Percentiles rank a stretch among this genome's conserved stretches.
Evolutionary conservation across 2,888 invertebrate species (phyloP).

Genomic region (Metopia argyrocephala): DNA sequence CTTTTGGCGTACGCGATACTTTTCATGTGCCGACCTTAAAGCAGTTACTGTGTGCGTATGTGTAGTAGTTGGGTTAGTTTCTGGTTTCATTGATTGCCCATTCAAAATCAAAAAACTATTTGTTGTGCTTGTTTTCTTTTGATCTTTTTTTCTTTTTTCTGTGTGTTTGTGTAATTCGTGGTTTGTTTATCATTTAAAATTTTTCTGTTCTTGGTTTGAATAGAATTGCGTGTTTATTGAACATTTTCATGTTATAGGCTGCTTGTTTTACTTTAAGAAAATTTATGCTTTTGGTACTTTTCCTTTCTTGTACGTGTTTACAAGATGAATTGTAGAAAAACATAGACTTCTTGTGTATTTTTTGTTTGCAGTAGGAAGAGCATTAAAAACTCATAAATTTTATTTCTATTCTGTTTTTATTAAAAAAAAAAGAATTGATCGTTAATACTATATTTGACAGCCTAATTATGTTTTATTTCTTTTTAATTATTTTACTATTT

Average conservation of each 20-base stretch:
- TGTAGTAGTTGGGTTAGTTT: neutral
- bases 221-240: conserved; percentile 53
- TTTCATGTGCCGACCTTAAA: conserved; percentile 16
- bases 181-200: neutral
- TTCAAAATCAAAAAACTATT: conserved; percentile 29
- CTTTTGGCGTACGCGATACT: neutral
- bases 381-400: conserved; percentile 45
- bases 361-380: conserved; percentile 17
- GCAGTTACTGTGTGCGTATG: conserved; percentile 17
- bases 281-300: conserved; percentile 25
- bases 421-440: neutral
- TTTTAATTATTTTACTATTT: conserved; percentile 21
- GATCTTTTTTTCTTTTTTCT: conserved; percentile 47
- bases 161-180: conserved; percentile 6
- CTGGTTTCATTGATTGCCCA: conserved; percentile 35
- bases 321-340: conserved; percentile 26
- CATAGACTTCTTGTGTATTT: conserved; percentile 42
- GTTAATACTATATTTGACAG: neutral
- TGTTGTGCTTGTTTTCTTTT: conserved; percentile 56
- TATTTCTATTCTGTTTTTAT: conserved; percentile 4
- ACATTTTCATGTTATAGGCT: conserved; percentile 22
- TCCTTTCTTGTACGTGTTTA: conserved; percentile 17
- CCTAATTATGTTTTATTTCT: conserved; percentile 25
- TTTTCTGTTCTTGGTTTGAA: neutral
- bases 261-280: neutral